Evolutionary conservation across 2,797 vertebrate genomes (phyloP).

Genomic region (Nannoperca australis): DNA sequence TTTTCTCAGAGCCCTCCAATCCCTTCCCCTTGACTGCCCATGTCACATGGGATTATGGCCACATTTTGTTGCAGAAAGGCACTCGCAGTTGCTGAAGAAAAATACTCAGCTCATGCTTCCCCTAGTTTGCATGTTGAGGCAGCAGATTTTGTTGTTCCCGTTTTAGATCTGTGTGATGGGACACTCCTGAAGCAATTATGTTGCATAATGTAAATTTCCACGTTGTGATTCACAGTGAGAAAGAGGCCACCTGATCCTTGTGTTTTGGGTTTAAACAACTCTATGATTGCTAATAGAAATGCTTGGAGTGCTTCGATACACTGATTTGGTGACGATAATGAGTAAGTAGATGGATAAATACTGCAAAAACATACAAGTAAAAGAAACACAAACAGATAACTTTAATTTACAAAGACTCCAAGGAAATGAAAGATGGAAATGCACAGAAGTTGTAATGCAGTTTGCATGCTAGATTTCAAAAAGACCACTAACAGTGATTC

Average conservation of each 20-base stretch:
- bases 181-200: slow-evolving; percentile 33
- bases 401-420: neutral
- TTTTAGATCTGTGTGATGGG: slow-evolving; percentile 37
- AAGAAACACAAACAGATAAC: neutral
- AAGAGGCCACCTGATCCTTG: slow-evolving; percentile 34
- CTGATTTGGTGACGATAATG: neutral
- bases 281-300: neutral
- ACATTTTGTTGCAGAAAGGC: slow-evolving; percentile 71
- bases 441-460: neutral
- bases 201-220: slow-evolving; percentile 37
- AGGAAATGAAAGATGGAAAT: neutral
- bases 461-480: slow-evolving; percentile 15
- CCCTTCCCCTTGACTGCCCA: slow-evolving; percentile 78
- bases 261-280: slow-evolving; percentile 26
- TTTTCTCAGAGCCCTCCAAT: slow-evolving; percentile 73
- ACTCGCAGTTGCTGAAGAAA: slow-evolving; percentile 55
- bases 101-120: slow-evolving; percentile 46
- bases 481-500: slow-evolving; percentile 23
- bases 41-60: slow-evolving; percentile 81
- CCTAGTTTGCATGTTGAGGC: slow-evolving; percentile 50
- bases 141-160: slow-evolving; percentile 51
- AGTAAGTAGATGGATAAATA: neutral
- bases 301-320: neutral
- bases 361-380: neutral
- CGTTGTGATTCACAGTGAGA: slow-evolving; percentile 22